A percentile compares a stretch with the other conserved stretches of the same genome.
Conservation (phyloP, 2,888 invertebrate species). For the Elegia similella region DNA sequence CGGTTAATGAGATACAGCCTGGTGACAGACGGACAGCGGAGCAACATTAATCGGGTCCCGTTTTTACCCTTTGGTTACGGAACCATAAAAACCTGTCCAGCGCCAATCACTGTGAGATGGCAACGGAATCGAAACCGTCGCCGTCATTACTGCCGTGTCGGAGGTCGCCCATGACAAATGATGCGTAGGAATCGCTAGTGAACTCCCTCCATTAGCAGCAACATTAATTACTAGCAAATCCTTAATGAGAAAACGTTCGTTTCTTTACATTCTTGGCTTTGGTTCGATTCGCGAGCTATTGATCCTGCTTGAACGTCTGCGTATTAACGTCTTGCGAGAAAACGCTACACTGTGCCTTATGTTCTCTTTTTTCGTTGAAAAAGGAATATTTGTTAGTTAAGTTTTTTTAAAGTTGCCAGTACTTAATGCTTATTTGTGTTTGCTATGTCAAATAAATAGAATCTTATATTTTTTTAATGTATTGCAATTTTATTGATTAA, state of each 20-base stretch:
- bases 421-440: too few relatives aligned
- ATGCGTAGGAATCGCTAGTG: conserved; percentile 69
- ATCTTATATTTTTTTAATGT: too few relatives aligned
- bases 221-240: conserved; percentile 72
- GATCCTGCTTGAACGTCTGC: not conserved
- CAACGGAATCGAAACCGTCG: conserved; percentile 35
- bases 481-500: too few relatives aligned
- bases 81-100: conserved; percentile 15
- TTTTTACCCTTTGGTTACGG: too few relatives aligned
- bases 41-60: too few relatives aligned
- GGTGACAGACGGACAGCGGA: too few relatives aligned
- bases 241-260: conserved; percentile 60
- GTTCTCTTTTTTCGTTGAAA: too few relatives aligned
- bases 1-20: too few relatives aligned
- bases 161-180: conserved; percentile 73
- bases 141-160: conserved; percentile 62
- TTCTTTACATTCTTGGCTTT: conserved; percentile 41
- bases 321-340: not conserved
- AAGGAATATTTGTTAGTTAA: too few relatives aligned
- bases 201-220: conserved; percentile 69
- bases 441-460: too few relatives aligned
- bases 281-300: conserved; percentile 16
- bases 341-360: too few relatives aligned
- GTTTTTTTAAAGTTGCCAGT: too few relatives aligned
- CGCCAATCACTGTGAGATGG: not conserved